Conservation (phyloP, 2,113 vertebrate genomes). For the Diadophis punctatus region DNA sequence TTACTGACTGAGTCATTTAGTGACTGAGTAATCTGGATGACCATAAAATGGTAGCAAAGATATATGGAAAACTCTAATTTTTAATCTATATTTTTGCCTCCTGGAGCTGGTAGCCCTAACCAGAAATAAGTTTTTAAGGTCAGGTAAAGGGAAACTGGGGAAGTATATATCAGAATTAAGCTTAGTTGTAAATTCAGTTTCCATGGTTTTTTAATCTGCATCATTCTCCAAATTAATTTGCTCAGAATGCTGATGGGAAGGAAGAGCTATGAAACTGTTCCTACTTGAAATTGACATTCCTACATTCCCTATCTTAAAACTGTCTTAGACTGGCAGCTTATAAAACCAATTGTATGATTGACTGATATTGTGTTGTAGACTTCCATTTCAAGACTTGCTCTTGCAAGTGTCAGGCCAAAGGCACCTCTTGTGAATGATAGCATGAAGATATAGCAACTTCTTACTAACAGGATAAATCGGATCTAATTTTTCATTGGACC, state of each 20-base stretch:
- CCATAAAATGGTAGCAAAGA: neutral
- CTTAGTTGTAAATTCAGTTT: neutral
- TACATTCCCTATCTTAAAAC: neutral
- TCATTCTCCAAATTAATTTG: constrained; percentile 22
- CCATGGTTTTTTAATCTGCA: neutral
- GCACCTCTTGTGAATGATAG: neutral
- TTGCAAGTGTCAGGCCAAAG: constrained; percentile 2
- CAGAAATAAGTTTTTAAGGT: neutral
- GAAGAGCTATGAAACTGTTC: neutral
- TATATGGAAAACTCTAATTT: neutral
- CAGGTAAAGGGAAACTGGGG: neutral
- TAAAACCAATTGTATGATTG: neutral
- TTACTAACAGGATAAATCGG: neutral
- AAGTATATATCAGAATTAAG: neutral
- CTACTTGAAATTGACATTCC: neutral
- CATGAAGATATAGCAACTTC: neutral
- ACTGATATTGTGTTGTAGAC: neutral
- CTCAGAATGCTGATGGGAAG: neutral
- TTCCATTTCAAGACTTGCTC: neutral
- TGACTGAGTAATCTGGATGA: neutral
- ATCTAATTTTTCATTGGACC: neutral
- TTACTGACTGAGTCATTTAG: neutral
- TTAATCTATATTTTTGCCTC: neutral
- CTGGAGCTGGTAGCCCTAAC: neutral
- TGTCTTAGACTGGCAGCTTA: neutral